phyloP scores from a whole-genome alignment of 2,113 vertebrate species.

The Ciconia stormi region DNA sequence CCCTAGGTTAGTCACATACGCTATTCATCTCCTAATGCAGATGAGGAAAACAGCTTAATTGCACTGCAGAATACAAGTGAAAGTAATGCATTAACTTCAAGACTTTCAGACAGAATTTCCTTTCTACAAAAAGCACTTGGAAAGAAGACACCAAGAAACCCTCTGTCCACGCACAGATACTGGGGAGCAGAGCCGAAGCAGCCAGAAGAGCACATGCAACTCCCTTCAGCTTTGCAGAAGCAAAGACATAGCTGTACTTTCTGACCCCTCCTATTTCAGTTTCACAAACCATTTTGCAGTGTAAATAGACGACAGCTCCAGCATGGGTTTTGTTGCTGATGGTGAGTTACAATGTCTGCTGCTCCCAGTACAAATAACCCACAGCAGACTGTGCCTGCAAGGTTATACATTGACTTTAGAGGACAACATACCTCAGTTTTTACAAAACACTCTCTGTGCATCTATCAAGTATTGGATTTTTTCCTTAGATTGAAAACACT shows the following conservation, averaged over 20 bases:
- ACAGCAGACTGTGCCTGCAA: background rate
- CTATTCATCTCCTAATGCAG: background rate
- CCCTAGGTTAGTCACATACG: background rate
- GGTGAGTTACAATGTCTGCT: background rate
- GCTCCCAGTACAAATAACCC: background rate
- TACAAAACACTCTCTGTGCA: rapidly evolving
- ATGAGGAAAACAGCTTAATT: background rate
- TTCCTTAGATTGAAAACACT: background rate
- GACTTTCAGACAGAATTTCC: background rate
- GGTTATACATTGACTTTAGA: background rate
- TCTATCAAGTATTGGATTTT: background rate
- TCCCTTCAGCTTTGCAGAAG: background rate
- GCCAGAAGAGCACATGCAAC: background rate
- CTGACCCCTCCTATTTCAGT: background rate
- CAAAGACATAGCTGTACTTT: background rate
- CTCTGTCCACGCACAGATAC: background rate
- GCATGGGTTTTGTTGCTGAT: rapidly evolving
- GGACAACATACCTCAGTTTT: background rate
- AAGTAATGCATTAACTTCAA: background rate
- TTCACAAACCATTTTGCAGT: background rate
- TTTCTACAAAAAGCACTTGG: background rate
- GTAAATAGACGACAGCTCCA: background rate
- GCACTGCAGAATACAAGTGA: background rate
- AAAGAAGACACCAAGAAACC: background rate
- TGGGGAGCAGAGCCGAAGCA: rapidly evolving